A percentile compares a stretch with the other conserved stretches of the same genome.
These are phyloP conservation scores for Microctonus hyperodae DNA, from an alignment of 2,888 invertebrate genomes.

Conservation along the genomic window DNA sequence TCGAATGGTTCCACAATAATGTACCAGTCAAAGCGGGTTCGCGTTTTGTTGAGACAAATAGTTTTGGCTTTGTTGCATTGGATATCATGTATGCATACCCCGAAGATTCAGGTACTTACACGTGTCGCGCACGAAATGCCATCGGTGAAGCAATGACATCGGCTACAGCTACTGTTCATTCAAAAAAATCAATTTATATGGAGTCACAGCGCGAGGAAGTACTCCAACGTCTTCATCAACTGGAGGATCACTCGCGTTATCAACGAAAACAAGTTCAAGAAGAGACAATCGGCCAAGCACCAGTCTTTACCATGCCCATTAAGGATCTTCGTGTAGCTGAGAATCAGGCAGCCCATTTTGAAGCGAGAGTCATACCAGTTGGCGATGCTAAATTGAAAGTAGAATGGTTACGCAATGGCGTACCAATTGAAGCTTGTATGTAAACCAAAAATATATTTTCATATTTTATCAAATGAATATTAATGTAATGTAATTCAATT, in stretches of 20 bases:
- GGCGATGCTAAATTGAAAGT: constrained; percentile 92
- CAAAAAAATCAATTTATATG: constrained; percentile 81
- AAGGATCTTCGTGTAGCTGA: constrained; percentile 86
- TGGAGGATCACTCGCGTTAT: constrained; percentile 81
- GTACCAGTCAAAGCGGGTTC: constrained; percentile 90
- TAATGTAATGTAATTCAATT: constrained; percentile 9
- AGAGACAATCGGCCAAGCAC: constrained; percentile 84
- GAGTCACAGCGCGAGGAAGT: constrained; percentile 91
- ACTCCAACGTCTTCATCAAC: constrained; percentile 78
- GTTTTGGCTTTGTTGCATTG: constrained; percentile 96
- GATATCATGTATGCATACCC: constrained; percentile 96
- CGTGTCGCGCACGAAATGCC: constrained; percentile 90
- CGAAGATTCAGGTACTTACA: constrained; percentile 96
- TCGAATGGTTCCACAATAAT: constrained; percentile 96
- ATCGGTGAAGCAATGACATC: constrained; percentile 94
- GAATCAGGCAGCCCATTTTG: constrained; percentile 93
- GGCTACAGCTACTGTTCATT: constrained; percentile 83
- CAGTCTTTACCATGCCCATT: constrained; percentile 91
- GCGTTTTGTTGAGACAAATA: constrained; percentile 94
- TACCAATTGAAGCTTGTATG: constrained; percentile 88
- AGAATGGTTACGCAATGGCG: constrained; percentile 92
- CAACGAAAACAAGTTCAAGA: constrained; percentile 79
- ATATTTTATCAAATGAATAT: too few relatives aligned
- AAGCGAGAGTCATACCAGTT: constrained; percentile 91
- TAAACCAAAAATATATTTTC: constrained; percentile 37